Evolutionary conservation across 37 sponge, comb jelly and placozoan species (phyloP), one percentile per base, ranked within the genome.

Genomic region (Theonella swinhoei): DNA sequence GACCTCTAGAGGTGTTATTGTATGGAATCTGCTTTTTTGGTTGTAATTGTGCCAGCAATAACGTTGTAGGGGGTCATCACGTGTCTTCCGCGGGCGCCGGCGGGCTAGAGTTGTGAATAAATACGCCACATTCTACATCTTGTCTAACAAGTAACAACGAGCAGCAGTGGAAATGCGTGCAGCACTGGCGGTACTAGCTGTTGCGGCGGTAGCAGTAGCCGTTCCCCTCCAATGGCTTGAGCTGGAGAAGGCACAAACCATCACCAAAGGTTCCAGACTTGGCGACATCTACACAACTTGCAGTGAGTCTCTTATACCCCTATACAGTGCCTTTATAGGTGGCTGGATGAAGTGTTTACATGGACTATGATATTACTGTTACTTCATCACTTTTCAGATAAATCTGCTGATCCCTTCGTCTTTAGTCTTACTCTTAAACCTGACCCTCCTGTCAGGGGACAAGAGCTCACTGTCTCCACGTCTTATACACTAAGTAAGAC

Each of bases 401-500:
- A 67, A 4, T 24, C 68, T 37, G 24, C 40, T 7, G 54, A 42
- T 36, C 31, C 39, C 30, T 1, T 82, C 14, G 8, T 60, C 37
- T 19, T 61, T 22, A 70, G 36, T 39, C 20, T 77, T 30, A 37
- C 72, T 26, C 1, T 85, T 8, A 26, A 22, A 2, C 80, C 80
- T 40, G 80, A 80, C 32, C 80, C 80, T 39, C 80, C 80, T 25
- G 41, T 42, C 31, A 38, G 23, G 58, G 60, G 60, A 39, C 36
- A 38, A 29, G 30, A n/a, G 0, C 17, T 80, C 28, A 68, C 80
- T 17, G 26, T 80, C 47, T 67, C 43, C 25, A 39, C 39, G 8
- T 39, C 4, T 2, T n/a, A 39, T 20, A 26, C 26, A 24, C 39
- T 68, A 26, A 26, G 80, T 80, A 67, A 80, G 80, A 40, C n/a